Conservation (phyloP, 30 jellyfish, hydroid and myxozoan genomes). For the Phacellophora camtschatica region DNA sequence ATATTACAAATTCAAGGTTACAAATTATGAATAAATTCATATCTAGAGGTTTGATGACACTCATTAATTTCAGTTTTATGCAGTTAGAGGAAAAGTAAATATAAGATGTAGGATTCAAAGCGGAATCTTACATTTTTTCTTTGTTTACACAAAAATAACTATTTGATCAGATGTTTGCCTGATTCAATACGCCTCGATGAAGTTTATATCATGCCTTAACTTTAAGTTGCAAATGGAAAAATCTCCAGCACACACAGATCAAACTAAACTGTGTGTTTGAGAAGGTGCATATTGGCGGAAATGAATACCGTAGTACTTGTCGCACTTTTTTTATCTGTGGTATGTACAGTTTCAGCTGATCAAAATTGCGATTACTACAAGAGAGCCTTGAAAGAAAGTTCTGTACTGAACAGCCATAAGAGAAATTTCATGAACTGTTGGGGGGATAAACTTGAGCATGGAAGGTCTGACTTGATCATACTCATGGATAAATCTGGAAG, state of each 20-base stretch:
- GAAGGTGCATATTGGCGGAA: too few relatives aligned
- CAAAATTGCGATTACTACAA: conserved; percentile 12
- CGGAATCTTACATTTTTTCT: too few relatives aligned
- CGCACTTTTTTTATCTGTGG: not conserved
- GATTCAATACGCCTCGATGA: not conserved
- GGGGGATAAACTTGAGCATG: conserved; percentile 84
- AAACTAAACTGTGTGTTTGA: too few relatives aligned
- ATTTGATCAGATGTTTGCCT: conserved; percentile 22
- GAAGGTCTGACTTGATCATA: conserved; percentile 83
- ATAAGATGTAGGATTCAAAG: too few relatives aligned
- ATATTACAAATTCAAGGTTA: too few relatives aligned
- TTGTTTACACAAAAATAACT: too few relatives aligned
- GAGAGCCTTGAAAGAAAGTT: conserved; percentile 17
- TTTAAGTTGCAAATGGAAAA: too few relatives aligned
- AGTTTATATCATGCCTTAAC: not conserved
- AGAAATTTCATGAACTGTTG: conserved; percentile 82
- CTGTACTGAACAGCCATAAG: not conserved
- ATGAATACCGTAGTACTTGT: not conserved
- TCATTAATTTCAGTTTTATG: too few relatives aligned
- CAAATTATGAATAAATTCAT: too few relatives aligned
- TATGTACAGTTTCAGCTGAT: not conserved
- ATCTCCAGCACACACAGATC: too few relatives aligned
- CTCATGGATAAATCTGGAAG: conserved; percentile 95
- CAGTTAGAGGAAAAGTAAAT: too few relatives aligned
- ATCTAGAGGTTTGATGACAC: too few relatives aligned